phyloP scores from a whole-genome alignment of 1,140 invertebrate genomes.

The Pseudomyrmex concolor region DNA sequence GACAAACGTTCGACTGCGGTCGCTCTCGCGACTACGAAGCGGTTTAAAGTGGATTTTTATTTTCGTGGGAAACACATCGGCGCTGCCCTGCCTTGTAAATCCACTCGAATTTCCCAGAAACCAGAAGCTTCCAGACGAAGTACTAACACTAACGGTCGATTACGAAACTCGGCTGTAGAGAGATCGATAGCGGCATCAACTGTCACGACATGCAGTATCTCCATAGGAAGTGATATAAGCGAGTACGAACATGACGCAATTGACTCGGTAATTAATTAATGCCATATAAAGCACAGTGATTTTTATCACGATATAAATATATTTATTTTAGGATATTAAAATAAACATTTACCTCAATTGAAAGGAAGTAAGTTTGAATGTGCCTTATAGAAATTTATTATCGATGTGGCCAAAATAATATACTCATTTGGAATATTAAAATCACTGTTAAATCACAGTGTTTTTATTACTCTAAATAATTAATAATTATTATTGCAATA shows the following conservation, averaged over 20 bases:
- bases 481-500: too few species aligned
- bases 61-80: slow-evolving; percentile 15
- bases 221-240: slow-evolving; percentile 20
- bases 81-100: slow-evolving; percentile 13
- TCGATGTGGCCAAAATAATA: background rate
- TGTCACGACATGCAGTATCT: slow-evolving; percentile 27
- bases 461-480: too few species aligned
- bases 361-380: background rate
- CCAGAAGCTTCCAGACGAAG: slow-evolving; percentile 14
- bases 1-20: background rate
- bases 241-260: background rate
- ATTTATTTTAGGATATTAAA: background rate
- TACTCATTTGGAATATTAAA: background rate
- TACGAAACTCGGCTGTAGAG: background rate
- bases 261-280: slow-evolving; percentile 22
- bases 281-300: background rate
- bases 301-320: background rate
- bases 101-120: slow-evolving; percentile 23
- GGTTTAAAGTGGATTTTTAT: slow-evolving; percentile 47
- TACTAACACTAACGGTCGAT: slow-evolving; percentile 38
- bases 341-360: background rate
- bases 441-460: too few species aligned
- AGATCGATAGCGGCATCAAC: slow-evolving; percentile 32
- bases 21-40: slow-evolving; percentile 13
- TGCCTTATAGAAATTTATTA: background rate